Base-by-base conservation (phyloP, 2,888 invertebrate genomes). In the Pseudococcus longispinus region DNA sequence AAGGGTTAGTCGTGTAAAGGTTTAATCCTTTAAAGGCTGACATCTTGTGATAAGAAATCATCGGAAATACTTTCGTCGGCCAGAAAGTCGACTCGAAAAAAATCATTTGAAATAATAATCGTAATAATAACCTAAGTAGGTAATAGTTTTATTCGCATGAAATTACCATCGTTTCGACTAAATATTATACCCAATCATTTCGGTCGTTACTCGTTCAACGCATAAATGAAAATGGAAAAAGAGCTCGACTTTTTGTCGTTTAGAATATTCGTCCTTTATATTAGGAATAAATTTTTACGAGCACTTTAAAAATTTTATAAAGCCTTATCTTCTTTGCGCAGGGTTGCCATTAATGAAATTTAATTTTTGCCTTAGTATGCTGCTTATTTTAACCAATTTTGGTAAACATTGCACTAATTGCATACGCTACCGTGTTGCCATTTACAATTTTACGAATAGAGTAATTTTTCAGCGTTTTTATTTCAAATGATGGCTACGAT, bases 251-350 rank as follows among this genome's bases (percentile, higher is more conserved):
- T 80, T 42, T 29, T 29, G 70, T 70, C 70, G 8, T 80, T 42
- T n/a, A 42, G 37, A 42, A 42, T 80, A 70, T 29, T 70, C 70
- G 77, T 80, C 26, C 77, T 80, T 80, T 80, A 80, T 37, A 80
- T 80, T 80, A 37, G 77, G 42, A 42, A 80, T 80, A 80, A 80
- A 32, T 80, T 80, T 80, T 80, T 80, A 80, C 77, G 77, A 80
- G 77, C 77, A 20, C 77, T 80, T 80, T n/a, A 42, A 80, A 80
- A 80, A 42, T 80, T 80, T 80, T 42, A 80, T 42, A 42, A 37
- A 42, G 77, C 77, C 37, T 80, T 80, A 80, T 80, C 77, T 80
- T 80, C 77, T 80, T 80, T 42, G 42, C 77, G 42, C 77, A 80
- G 77, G 42, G 77, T 80, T 80, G 18, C 77, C 42, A 74, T 80